A percentile compares a stretch with the other conserved stretches of the same genome.
Conservation (phyloP, 2,797 vertebrate genomes). For the Propithecus deckenii region DNA sequence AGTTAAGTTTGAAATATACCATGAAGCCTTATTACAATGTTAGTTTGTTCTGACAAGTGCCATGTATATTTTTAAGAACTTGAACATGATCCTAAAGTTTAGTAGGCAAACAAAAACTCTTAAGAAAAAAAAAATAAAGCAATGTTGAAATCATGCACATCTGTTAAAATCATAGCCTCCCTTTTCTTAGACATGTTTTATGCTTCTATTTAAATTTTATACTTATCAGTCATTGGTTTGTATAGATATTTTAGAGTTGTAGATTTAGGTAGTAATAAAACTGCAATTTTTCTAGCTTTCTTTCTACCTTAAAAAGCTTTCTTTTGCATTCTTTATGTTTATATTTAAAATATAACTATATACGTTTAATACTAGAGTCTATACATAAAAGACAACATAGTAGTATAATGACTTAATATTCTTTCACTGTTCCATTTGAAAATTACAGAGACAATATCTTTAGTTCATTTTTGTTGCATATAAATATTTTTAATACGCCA, state of each 20-base stretch:
- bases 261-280: conserved; percentile 36
- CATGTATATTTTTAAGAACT: neutral
- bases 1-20: neutral
- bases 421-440: conserved; percentile 1
- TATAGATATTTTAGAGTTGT: neutral
- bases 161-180: conserved; percentile 23
- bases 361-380: neutral
- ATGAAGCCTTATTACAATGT: neutral
- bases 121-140: neutral
- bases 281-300: neutral
- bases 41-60: neutral
- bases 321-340: neutral
- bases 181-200: conserved; percentile 14
- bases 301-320: neutral
- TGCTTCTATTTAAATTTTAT: conserved; percentile 36
- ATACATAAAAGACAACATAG: neutral
- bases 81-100: neutral
- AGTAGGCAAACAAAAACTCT: neutral
- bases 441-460: conserved; percentile 14
- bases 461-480: neutral
- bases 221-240: conserved; percentile 6
- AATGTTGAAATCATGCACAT: neutral
- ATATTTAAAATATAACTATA: neutral
- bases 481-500: conserved; percentile 19
- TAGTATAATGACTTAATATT: conserved; percentile 22